Conservation (phyloP, 2,888 invertebrate genomes). For the Melieria crassipennis region DNA sequence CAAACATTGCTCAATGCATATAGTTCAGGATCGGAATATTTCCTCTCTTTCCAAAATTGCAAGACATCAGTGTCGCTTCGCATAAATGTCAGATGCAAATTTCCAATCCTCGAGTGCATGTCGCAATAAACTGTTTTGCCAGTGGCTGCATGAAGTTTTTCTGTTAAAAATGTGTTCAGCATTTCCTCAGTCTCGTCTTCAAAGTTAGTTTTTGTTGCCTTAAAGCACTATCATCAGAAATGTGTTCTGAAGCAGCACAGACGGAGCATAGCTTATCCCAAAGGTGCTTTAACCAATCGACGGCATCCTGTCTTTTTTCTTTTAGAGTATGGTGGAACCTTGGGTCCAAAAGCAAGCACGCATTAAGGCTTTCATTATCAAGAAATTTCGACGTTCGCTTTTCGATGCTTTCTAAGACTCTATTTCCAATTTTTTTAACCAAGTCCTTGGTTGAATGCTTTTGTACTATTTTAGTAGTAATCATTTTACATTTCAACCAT, state of each 20-base stretch:
- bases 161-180: slow-evolving; percentile 15
- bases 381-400: slow-evolving; percentile 13
- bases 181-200: slow-evolving; percentile 12
- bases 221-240: slow-evolving; percentile 1
- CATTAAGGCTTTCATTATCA: slow-evolving; percentile 10
- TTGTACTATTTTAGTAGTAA: background rate
- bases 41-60: slow-evolving; percentile 22
- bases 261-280: slow-evolving; percentile 7
- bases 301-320: slow-evolving; percentile 1
- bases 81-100: slow-evolving; percentile 17
- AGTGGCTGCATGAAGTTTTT: background rate
- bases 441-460: background rate
- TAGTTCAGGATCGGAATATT: slow-evolving; percentile 15
- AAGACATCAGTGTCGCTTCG: slow-evolving; percentile 16
- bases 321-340: slow-evolving; percentile 18
- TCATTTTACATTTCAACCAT: slow-evolving; percentile 26
- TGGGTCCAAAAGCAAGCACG: slow-evolving; percentile 23
- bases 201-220: background rate
- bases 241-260: background rate
- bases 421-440: slow-evolving; percentile 3
- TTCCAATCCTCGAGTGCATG: slow-evolving; percentile 19
- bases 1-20: slow-evolving; percentile 21
- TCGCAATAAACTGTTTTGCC: background rate
- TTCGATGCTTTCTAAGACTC: slow-evolving; percentile 6
- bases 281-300: slow-evolving; percentile 1